These are phyloP conservation scores for Choreutis nemorana DNA, from an alignment of 2,888 invertebrate species.

Conservation along the genomic window DNA sequence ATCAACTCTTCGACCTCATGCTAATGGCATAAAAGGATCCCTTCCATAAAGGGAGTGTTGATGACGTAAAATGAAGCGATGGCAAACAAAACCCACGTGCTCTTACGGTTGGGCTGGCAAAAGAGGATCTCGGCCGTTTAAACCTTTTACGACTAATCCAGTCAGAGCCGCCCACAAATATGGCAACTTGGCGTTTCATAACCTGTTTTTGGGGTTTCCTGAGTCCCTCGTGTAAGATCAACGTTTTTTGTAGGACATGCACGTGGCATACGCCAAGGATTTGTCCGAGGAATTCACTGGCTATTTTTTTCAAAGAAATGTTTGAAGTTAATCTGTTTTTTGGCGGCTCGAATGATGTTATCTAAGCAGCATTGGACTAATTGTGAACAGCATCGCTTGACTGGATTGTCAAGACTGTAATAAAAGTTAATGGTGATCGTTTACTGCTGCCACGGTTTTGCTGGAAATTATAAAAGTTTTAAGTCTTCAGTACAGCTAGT, in stretches of 20 bases:
- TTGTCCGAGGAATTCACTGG: no score
- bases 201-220: conserved; percentile 66
- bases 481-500: no score
- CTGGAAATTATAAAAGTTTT: no score
- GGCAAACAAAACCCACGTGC: conserved; percentile 47
- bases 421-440: no score
- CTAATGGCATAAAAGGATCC: conserved; percentile 30
- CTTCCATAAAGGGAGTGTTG: conserved; percentile 41
- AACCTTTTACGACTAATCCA: conserved; percentile 65
- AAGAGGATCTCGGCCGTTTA: conserved; percentile 52
- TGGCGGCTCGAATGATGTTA: no score
- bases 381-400: no score
- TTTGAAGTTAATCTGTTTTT: no score
- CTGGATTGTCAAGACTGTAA: no score
- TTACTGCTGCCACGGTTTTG: no score
- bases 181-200: conserved; percentile 60
- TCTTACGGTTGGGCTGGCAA: conserved; percentile 38
- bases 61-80: conserved; percentile 37
- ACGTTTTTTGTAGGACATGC: conserved; percentile 24
- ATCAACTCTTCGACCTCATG: conserved; percentile 40
- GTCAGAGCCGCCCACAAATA: conserved; percentile 53
- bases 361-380: no score
- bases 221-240: conserved; percentile 39
- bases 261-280: no score
- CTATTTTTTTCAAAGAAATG: no score